Conservation (phyloP, 2,797 vertebrate genomes). For the Acomys russatus region DNA sequence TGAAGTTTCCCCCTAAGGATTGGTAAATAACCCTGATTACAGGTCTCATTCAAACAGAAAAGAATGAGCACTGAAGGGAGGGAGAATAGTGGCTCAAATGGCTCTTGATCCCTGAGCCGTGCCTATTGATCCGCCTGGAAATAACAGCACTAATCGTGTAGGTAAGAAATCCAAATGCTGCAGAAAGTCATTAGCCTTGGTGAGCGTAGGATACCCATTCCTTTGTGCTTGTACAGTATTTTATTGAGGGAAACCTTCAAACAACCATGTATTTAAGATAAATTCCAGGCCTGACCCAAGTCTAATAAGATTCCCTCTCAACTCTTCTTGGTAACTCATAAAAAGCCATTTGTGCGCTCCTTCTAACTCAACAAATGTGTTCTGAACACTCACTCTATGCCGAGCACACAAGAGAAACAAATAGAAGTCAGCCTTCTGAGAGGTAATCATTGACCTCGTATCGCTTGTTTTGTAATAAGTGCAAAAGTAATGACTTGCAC, state of each 20-base stretch:
- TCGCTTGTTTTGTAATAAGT: constrained; percentile 62
- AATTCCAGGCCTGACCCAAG: constrained; percentile 70
- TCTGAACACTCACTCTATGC: constrained; percentile 52
- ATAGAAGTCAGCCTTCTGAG: constrained; percentile 35
- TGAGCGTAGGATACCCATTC: constrained; percentile 33
- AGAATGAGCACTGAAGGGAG: constrained; percentile 79
- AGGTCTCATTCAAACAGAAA: constrained; percentile 80
- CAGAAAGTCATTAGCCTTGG: constrained; percentile 74
- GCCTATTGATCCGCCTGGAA: constrained; percentile 74
- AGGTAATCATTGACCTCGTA: constrained; percentile 47
- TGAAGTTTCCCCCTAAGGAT: constrained; percentile 77
- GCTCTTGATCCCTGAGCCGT: constrained; percentile 75
- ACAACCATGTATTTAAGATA: constrained; percentile 60
- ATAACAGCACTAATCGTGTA: constrained; percentile 69
- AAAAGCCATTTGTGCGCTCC: constrained; percentile 57
- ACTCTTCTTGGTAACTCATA: constrained; percentile 39
- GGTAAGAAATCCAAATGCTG: constrained; percentile 73
- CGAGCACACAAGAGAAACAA: constrained; percentile 62
- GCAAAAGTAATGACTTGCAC: constrained; percentile 60
- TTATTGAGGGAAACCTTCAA: constrained; percentile 69
- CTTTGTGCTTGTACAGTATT: constrained; percentile 64
- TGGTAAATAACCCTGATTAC: constrained; percentile 84
- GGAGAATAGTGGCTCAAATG: constrained; percentile 77
- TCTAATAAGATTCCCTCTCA: constrained; percentile 66
- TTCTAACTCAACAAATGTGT: constrained; percentile 39